Evolutionary conservation across 2,797 vertebrate species (phyloP), one percentile per base, ranked within the genome.

Genomic region (Mallotus villosus): DNA sequence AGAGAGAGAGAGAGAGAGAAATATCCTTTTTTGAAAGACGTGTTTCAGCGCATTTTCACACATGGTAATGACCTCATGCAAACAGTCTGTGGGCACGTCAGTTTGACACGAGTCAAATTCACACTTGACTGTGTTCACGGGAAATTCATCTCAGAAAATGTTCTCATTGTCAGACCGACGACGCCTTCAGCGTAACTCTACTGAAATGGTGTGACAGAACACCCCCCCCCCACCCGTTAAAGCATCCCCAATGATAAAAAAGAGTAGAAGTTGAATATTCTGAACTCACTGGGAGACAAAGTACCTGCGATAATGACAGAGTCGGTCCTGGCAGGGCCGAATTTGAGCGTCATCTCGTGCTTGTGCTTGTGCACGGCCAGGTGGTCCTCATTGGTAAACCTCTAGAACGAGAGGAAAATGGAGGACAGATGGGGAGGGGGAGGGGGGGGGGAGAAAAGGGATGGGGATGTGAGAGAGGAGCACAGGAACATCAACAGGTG

Each of bases 281-380:
- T 37, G 24, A 51, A 67, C 65, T 67, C 65, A 67, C 65, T 67
- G 41, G 65, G 65, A 55, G 65, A 67, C 92, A 87, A 25, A 67
- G 49, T 74, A 85, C 85, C 93, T 91, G 92, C 92, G 64, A 94
- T 94, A 60, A 94, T 94, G 81, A 94, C 93, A 0, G 93, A 94
- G 81, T 94, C 93, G 0, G 93, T 94, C 79, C 93, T 89, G 68
- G 92, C 80, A 34, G 97, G 97, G 88, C 97, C 97, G 77, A 99
- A 98, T 86, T 98, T 99, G 86, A 99, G 86, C 25, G 97, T 99
- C 97, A 99, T 98, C 91, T 99, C 97, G 74, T 99, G 97, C 88
- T 99, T 99, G 93, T 98, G 97, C 92, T 96, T 98, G 90, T 99
- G 97, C 77, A 99, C 97, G 22, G 97, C 95, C 93, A 99, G 94